phyloP scores from a whole-genome alignment of 2,797 vertebrate genomes.

The Melopsittacus undulatus region DNA sequence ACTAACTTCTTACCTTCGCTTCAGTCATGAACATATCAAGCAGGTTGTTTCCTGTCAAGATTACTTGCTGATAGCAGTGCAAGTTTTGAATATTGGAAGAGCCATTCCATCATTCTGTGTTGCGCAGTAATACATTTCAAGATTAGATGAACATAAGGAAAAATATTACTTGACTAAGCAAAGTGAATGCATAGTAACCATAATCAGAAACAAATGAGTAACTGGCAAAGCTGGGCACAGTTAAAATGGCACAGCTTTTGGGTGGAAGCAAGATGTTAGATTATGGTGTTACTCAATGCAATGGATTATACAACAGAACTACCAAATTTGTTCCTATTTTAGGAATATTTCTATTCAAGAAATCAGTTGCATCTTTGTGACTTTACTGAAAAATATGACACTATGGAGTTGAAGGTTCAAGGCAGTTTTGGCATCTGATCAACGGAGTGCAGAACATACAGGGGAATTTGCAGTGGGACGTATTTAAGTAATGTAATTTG shows the following conservation, averaged over 20 bases:
- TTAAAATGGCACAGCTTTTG: neutral
- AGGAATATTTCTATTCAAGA: neutral
- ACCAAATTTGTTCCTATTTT: neutral
- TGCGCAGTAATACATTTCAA: neutral
- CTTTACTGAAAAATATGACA: neutral
- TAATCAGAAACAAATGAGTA: neutral
- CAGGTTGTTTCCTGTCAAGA: neutral
- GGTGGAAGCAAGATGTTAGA: neutral
- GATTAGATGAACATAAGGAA: neutral
- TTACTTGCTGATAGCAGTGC: neutral
- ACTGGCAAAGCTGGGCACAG: neutral
- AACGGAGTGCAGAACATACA: neutral
- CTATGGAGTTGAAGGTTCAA: neutral
- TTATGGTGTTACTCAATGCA: neutral
- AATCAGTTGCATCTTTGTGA: neutral
- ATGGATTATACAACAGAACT: neutral
- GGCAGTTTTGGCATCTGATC: neutral
- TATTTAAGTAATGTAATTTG: neutral
- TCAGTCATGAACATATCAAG: neutral
- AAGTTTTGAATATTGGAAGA: neutral
- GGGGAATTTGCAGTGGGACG: neutral
- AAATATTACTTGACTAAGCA: neutral
- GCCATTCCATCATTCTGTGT: neutral
- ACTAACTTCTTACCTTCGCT: neutral
- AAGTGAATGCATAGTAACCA: neutral